Percentiles rank a stretch among this genome's conserved stretches.
phyloP scores from a whole-genome alignment of 2,888 invertebrate species.

The Drosophila infuscata region DNA sequence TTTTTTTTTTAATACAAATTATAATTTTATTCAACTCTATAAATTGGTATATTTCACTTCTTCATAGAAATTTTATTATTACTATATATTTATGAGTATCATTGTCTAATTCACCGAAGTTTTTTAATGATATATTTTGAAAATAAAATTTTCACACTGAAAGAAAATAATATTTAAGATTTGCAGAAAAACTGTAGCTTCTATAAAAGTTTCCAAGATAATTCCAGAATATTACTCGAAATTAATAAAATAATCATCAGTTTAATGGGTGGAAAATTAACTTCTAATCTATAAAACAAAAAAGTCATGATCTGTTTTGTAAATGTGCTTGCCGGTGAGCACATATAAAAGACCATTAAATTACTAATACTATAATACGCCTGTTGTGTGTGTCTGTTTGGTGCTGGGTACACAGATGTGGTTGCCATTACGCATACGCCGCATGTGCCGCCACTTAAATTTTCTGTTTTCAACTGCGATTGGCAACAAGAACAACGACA shows the following conservation, averaged over 20 bases:
- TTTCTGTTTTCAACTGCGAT: constrained; percentile 42
- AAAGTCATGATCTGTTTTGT: constrained; percentile 37
- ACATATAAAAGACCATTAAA: not conserved
- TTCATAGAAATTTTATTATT: not conserved
- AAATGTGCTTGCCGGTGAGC: constrained; percentile 10
- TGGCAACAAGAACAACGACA: constrained; percentile 13
- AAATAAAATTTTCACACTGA: not conserved
- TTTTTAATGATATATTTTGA: not conserved
- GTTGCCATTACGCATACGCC: constrained; percentile 66
- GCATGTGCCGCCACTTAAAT: constrained; percentile 75
- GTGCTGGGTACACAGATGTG: constrained; percentile 38
- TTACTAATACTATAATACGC: not conserved
- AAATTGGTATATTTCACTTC: not conserved
- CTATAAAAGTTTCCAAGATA: not conserved
- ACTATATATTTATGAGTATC: not conserved
- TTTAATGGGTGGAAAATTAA: not conserved
- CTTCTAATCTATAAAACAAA: not conserved
- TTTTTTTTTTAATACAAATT: not conserved
- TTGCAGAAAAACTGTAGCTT: not conserved
- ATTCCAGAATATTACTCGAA: not conserved
- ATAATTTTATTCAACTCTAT: too few species aligned
- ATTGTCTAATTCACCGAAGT: not conserved
- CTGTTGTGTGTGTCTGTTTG: constrained; percentile 3
- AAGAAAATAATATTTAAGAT: not conserved
- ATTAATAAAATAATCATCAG: not conserved